Evolutionary conservation across 2,113 vertebrate species (phyloP).

Genomic region (Scortum barcoo): DNA sequence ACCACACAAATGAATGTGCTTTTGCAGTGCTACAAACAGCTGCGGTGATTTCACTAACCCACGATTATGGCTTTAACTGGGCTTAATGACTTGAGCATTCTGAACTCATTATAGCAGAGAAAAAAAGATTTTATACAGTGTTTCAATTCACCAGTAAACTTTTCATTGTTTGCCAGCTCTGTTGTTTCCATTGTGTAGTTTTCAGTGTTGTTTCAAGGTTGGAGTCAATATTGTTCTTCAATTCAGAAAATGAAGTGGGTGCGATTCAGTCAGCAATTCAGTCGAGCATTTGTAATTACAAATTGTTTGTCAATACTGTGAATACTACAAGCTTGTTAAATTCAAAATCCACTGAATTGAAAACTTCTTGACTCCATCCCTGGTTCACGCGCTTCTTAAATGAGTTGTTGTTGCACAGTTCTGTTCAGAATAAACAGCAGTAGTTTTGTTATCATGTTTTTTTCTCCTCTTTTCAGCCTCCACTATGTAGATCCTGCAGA

Average conservation of each 20-base stretch:
- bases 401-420: slow-evolving; percentile 46
- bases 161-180: slow-evolving; percentile 40
- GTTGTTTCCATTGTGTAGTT: slow-evolving; percentile 41
- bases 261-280: slow-evolving; percentile 10
- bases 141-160: slow-evolving; percentile 57
- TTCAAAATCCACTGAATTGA: slow-evolving; percentile 49
- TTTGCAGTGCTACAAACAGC: slow-evolving; percentile 45
- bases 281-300: slow-evolving; percentile 9
- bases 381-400: slow-evolving; percentile 29
- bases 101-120: slow-evolving; percentile 69
- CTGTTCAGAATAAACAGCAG: slow-evolving; percentile 42
- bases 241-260: slow-evolving; percentile 38
- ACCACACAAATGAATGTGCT: slow-evolving; percentile 34
- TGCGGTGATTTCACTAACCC: slow-evolving; percentile 60
- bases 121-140: slow-evolving; percentile 66
- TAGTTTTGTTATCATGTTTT: slow-evolving; percentile 39
- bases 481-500: slow-evolving; percentile 45
- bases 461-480: slow-evolving; percentile 38
- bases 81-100: slow-evolving; percentile 75
- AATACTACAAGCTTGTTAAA: slow-evolving; percentile 28
- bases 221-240: slow-evolving; percentile 56
- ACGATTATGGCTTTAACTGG: slow-evolving; percentile 75
- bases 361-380: slow-evolving; percentile 53
- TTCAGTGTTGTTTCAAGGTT: slow-evolving; percentile 39
- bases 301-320: slow-evolving; percentile 20